These are phyloP conservation scores for Gobius niger DNA, from an alignment of 2,113 vertebrate genomes.

Conservation along the genomic window DNA sequence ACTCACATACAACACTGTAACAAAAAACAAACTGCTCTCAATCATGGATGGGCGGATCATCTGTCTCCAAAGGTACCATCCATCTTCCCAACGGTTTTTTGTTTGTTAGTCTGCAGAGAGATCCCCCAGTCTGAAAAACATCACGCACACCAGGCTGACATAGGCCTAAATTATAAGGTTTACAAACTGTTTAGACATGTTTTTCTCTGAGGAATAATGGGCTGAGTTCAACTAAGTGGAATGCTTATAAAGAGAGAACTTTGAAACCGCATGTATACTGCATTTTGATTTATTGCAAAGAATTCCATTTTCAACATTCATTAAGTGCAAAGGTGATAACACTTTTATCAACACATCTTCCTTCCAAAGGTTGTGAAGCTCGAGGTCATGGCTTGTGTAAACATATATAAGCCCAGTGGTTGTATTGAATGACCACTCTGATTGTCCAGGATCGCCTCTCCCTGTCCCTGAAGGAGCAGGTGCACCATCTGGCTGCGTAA, in stretches of 20 bases:
- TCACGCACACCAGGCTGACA: not conserved
- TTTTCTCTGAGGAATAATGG: constrained; percentile 1
- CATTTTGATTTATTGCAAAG: not conserved
- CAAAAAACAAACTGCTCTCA: constrained; percentile 41
- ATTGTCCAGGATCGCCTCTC: constrained; percentile 9
- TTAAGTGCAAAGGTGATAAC: not conserved
- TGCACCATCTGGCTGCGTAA: constrained; percentile 53
- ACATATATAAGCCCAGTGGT: constrained; percentile 6
- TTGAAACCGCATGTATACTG: constrained; percentile 51
- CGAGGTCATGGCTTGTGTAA: constrained; percentile 23
- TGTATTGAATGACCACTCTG: constrained; percentile 19
- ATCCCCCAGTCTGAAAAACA: not conserved
- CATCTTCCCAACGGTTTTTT: not conserved
- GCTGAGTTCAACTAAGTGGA: constrained; percentile 56
- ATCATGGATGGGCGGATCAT: too few relatives aligned
- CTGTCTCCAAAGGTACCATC: not conserved
- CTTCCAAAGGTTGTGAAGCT: constrained; percentile 28
- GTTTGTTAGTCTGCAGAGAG: not conserved
- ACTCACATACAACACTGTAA: constrained; percentile 65
- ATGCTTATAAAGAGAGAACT: constrained; percentile 52
- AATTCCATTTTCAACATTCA: not conserved
- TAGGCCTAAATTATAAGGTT: constrained; percentile 9
- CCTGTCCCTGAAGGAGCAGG: constrained; percentile 46
- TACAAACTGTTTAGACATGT: constrained; percentile 35
- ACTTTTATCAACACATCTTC: constrained; percentile 1